Base-by-base conservation (phyloP, 2,113 vertebrate genomes). In the Labrus mixtus region DNA sequence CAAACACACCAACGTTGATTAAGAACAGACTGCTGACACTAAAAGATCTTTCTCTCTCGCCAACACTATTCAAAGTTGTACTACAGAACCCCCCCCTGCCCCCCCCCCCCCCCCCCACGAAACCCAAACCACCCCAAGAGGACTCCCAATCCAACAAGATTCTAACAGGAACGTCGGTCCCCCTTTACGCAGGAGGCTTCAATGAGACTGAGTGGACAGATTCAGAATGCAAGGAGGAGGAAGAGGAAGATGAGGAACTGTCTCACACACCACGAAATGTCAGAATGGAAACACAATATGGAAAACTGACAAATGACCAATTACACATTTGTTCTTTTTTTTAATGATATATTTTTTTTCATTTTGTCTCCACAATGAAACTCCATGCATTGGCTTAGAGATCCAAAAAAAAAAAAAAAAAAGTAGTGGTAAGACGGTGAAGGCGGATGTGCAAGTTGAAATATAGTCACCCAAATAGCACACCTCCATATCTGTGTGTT, bases 251-350 rank as follows among this genome's bases (percentile, higher is more conserved):
- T 65, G 71, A 90, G 79, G 83, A 90, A 87, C 89, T 90, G 84
- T 92, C 84, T 86, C 77, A 85, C 78, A 76, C 78, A 91, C 80
- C 78, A 39, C 41, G 33, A 88, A 89, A 89, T 73, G 81, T 75
- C 83, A 78, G 81, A 91, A 84, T 80, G 78, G 71, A 90, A 89
- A 85, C 79, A 71, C 76, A 83, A 90, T 70, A 85, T 83, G 79
- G 80, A 89, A 84, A 86, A 72, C 90, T 88, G 89, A 83, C 71
- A 85, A 89, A 91, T 89, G 90, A 93, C 90, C 91, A 93, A 92
- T 90, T 82, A 65, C 83, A 81, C 82, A 84, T 85, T 84, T 89
- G 55, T 84, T 81, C 59, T 76, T 84, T 78, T 81, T 59, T 48
- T 76, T 76, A 53, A 54, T 17, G 16, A 19, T 19, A 4, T 82